Percentiles rank a stretch among this genome's conserved stretches.
phyloP scores from a whole-genome alignment of 2,113 vertebrate species.

The Atlantisia rogersi region DNA sequence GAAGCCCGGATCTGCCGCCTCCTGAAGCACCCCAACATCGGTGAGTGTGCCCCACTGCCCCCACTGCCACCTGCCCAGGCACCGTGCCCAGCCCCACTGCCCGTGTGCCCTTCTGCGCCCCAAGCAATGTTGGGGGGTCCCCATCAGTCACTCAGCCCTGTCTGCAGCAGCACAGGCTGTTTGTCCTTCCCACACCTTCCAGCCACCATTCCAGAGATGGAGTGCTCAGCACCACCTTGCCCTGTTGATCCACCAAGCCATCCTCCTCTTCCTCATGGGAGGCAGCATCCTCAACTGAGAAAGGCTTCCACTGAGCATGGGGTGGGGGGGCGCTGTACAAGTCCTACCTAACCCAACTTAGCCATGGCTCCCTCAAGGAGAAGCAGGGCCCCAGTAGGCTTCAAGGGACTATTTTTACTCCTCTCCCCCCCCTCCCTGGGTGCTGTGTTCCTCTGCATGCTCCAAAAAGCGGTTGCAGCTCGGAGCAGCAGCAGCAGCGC shows the following conservation, averaged over 20 bases:
- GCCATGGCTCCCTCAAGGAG: slow-evolving; percentile 1
- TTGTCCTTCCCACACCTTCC: fast-evolving
- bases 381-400: slow-evolving; percentile 9
- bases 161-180: fast-evolving
- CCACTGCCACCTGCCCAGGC: fast-evolving
- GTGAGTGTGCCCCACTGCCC: slow-evolving; percentile 56
- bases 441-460: slow-evolving; percentile 36
- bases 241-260: not conserved
- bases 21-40: slow-evolving; percentile 94
- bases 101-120: fast-evolving
- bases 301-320: fast-evolving
- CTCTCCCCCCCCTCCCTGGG: not conserved
- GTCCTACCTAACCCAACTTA: slow-evolving; percentile 40
- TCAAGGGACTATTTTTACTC: slow-evolving; percentile 58
- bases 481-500: slow-evolving; percentile 36
- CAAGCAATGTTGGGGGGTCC: fast-evolving
- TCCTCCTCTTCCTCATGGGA: not conserved
- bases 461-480: slow-evolving; percentile 63
- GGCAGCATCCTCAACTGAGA: not conserved
- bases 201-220: not conserved
- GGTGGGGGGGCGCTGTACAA: not conserved
- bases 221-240: not conserved
- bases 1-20: slow-evolving; percentile 95
- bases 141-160: not conserved
- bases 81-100: fast-evolving